Base-by-base conservation (phyloP, 92 coral and sea anemone genomes). In the Epizoanthus ramosus region DNA sequence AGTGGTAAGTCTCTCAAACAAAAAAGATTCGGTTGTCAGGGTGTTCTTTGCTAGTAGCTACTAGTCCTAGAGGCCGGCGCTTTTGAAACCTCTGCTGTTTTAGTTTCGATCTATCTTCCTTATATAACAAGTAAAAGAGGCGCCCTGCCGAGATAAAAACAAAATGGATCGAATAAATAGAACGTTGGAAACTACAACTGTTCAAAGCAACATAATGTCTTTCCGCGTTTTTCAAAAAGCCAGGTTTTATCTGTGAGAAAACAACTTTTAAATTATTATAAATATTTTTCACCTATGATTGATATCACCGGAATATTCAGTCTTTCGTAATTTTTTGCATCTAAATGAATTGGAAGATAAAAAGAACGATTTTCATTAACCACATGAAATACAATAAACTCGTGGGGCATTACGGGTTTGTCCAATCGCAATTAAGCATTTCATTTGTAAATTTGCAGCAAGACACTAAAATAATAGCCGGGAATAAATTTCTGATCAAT, bases 381-480 rank as follows among this genome's bases (percentile, higher is more conserved):
- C 79, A 43, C 79, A 74, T 45, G 13, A 25, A 59, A 19, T 37
- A 77, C 39, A 60, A 61, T 57, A 61, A 71, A 14, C 50, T n/a
- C 10, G 22, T 17, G 58, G 75, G 3, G 18, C 57, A 71, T 45
- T 71, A 71, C 16, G 39, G 18, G 21, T 13, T 60, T 23, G 22
- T 41, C 82, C 82, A 77, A 77, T 77, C 68, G 82, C 68, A 77
- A 45, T 5, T 9, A 22, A 61, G 82, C 41, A 77, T 39, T 77
- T 77, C 47, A 57, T 37, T 77, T 77, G 58, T 60, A 24, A 65
- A 39, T 41, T 15, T 60, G 13, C 15, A 61, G 41, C 47, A 50
- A 50, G 71, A 59, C 71, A 77, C 66, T 45, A 77, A 77, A 77
- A 77, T 77, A 61, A 37, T 77, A 23, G 57, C 15, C 53, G 52